Conservation (phyloP, 2,888 invertebrate species). For the Ochropacha duplaris region DNA sequence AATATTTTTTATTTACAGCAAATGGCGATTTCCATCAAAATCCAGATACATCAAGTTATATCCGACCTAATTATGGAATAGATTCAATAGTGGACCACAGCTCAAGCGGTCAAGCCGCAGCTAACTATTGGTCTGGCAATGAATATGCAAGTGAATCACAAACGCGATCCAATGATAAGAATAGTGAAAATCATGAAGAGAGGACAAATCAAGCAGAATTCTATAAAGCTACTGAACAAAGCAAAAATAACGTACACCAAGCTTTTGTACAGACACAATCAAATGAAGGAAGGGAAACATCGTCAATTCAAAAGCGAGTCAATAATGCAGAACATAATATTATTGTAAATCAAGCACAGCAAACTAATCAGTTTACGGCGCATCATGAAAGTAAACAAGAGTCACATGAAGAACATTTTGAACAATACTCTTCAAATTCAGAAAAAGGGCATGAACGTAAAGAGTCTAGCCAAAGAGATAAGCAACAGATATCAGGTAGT, state of each 20-base stretch:
- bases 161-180: neutral
- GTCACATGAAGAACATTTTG: neutral
- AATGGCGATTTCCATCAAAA: neutral
- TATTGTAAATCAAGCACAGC: neutral
- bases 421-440: neutral
- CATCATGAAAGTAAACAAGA: neutral
- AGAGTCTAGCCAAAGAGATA: neutral
- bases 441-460: neutral
- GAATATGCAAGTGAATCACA: neutral
- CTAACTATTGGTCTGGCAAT: neutral
- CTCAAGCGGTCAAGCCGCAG: neutral
- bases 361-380: neutral
- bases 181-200: neutral
- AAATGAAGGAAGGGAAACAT: neutral
- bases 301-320: neutral
- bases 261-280: neutral
- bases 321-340: neutral
- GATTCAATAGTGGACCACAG: neutral
- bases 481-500: neutral
- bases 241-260: neutral
- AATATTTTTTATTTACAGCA: neutral
- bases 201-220: neutral
- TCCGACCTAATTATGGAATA: neutral
- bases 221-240: neutral
- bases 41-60: neutral